phyloP scores from a whole-genome alignment of 2,888 invertebrate genomes.

The Isotomurus palustris region DNA sequence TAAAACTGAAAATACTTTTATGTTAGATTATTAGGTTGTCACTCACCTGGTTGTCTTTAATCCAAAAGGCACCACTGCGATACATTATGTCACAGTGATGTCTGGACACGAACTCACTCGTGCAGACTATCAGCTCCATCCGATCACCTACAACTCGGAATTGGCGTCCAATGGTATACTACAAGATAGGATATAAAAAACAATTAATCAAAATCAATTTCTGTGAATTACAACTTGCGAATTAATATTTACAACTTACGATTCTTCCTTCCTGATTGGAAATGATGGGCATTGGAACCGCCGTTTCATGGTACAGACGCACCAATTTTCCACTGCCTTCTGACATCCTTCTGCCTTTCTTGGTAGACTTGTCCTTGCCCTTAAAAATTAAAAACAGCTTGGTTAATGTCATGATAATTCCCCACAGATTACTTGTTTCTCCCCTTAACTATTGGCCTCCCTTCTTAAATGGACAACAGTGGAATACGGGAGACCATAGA shows the following conservation, averaged over 20 bases:
- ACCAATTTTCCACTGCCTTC: constrained; percentile 12
- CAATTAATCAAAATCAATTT: background rate
- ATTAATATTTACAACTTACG: constrained; percentile 8
- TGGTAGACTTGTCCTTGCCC: too few species aligned
- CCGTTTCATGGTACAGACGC: constrained; percentile 4
- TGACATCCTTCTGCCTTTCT: background rate
- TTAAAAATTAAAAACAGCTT: too few species aligned
- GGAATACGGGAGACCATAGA: too few species aligned
- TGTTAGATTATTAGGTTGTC: background rate
- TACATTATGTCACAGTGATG: constrained; percentile 21
- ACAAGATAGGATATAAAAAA: constrained; percentile 1
- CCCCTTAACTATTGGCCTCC: too few species aligned
- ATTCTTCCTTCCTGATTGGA: background rate
- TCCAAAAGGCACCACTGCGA: constrained; percentile 20
- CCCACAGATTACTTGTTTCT: too few species aligned
- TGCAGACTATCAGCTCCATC: constrained; percentile 12
- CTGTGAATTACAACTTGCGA: background rate
- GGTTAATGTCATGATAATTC: too few species aligned
- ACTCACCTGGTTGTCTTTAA: constrained; percentile 27
- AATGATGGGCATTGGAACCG: background rate
- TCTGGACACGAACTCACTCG: constrained; percentile 21
- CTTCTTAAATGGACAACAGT: too few species aligned
- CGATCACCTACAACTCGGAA: background rate
- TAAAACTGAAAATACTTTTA: background rate
- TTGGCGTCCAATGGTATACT: constrained; percentile 1